These are phyloP conservation scores for Sternarchorhynchus goeldii DNA, from an alignment of 2,797 vertebrate species.

Conservation along the genomic window DNA sequence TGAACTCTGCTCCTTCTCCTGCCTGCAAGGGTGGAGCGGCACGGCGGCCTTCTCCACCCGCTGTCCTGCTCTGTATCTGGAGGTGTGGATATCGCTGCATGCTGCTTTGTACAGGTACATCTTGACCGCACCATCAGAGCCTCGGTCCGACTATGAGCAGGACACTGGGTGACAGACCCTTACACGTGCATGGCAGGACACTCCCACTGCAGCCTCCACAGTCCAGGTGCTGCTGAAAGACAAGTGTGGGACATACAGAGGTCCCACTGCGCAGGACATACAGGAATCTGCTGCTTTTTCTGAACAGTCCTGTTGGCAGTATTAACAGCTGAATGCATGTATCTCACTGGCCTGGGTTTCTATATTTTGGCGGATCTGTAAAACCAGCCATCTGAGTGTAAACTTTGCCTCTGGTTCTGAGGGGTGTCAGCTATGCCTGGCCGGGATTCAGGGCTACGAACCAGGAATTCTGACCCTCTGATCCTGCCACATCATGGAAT, in stretches of 20 bases:
- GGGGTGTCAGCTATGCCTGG: constrained; percentile 20
- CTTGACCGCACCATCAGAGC: constrained; percentile 39
- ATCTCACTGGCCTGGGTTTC: no score
- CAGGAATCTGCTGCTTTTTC: no score
- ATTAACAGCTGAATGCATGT: no score
- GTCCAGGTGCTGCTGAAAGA: no score
- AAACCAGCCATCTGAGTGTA: neutral
- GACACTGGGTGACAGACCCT: neutral
- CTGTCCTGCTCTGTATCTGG: constrained; percentile 65
- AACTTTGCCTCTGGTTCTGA: constrained; percentile 20
- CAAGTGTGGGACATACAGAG: no score
- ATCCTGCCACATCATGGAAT: constrained; percentile 53
- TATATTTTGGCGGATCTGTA: neutral
- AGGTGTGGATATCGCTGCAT: constrained; percentile 62
- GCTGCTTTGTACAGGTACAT: constrained; percentile 72
- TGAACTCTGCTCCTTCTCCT: constrained; percentile 53
- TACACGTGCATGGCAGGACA: neutral
- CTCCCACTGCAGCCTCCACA: no score
- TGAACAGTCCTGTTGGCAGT: no score
- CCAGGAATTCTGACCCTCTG: constrained; percentile 34
- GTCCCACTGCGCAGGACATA: no score
- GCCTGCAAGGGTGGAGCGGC: constrained; percentile 58
- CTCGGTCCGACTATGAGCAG: neutral
- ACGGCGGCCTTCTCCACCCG: constrained; percentile 61
- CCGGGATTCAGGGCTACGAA: constrained; percentile 38